Percentiles rank a stretch among this genome's conserved stretches.
These are phyloP conservation scores for Baryphthengus martii DNA, from an alignment of 2,113 vertebrate genomes.

Conservation along the genomic window DNA sequence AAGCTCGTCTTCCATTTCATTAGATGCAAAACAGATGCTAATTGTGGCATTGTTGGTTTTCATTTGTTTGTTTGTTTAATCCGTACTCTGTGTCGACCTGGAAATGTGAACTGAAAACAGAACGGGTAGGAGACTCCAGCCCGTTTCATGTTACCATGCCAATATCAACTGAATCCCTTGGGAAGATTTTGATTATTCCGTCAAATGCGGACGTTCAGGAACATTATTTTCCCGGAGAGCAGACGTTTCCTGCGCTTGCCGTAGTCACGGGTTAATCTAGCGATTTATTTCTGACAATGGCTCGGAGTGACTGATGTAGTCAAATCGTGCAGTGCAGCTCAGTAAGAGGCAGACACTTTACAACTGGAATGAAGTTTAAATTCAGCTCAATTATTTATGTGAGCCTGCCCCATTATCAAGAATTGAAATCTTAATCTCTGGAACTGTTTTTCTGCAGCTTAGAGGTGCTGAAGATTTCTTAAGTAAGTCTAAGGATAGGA, in stretches of 20 bases:
- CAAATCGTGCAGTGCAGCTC: neutral
- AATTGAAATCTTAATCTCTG: neutral
- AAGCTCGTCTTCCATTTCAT: neutral
- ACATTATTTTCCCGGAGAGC: neutral
- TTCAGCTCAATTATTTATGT: neutral
- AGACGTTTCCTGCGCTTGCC: neutral
- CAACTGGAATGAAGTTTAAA: neutral
- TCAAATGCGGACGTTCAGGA: neutral
- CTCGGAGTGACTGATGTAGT: neutral
- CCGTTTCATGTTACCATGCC: neutral
- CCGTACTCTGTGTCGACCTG: neutral
- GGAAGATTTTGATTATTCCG: neutral
- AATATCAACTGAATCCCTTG: neutral
- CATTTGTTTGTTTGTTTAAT: neutral
- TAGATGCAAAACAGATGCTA: neutral
- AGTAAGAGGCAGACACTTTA: neutral
- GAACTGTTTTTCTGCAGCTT: neutral
- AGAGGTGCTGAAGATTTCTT: neutral
- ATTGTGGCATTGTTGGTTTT: neutral
- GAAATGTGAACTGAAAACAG: neutral
- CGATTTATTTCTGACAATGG: neutral
- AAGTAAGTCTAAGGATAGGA: neutral
- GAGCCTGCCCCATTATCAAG: neutral
- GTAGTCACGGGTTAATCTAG: neutral
- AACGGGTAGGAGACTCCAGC: neutral